A percentile compares a stretch with the other conserved stretches of the same genome.
Conservation (phyloP, 2,113 vertebrate genomes). For the Stomatorhinus ivindoensis region DNA sequence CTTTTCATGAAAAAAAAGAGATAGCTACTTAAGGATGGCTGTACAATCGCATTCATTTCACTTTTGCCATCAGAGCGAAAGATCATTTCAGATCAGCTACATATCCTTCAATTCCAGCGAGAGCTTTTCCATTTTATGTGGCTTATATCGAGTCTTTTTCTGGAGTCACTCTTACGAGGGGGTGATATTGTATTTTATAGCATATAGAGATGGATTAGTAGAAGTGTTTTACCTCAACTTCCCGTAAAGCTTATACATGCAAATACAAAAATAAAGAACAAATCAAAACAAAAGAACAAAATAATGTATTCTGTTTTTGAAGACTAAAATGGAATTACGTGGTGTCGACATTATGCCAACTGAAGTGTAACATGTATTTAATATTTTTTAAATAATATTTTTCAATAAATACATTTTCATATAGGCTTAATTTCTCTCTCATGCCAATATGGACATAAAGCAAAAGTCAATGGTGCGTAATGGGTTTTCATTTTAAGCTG, state of each 20-base stretch:
- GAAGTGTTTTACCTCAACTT: not conserved
- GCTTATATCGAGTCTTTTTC: not conserved
- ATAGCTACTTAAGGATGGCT: not conserved
- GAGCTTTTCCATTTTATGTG: not conserved
- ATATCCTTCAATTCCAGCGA: not conserved
- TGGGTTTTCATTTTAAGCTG: not conserved
- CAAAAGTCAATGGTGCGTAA: not conserved
- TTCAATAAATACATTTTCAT: not conserved
- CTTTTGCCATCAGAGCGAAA: conserved; percentile 9
- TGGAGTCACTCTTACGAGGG: not conserved
- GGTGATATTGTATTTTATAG: not conserved
- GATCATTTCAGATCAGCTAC: conserved; percentile 13
- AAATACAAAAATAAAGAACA: not conserved
- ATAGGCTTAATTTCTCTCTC: not conserved
- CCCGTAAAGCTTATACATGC: not conserved
- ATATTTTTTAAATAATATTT: not conserved
- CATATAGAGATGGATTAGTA: not conserved
- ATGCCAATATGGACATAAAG: not conserved
- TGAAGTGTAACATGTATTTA: not conserved
- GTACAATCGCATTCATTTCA: conserved; percentile 6
- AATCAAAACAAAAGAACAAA: too few species aligned
- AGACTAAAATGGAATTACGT: not conserved
- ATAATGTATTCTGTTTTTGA: not conserved
- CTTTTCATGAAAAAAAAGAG: not conserved
- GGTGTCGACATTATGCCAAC: not conserved